These are phyloP conservation scores for Baccha elongata DNA, from an alignment of 2,888 invertebrate genomes.

Conservation along the genomic window DNA sequence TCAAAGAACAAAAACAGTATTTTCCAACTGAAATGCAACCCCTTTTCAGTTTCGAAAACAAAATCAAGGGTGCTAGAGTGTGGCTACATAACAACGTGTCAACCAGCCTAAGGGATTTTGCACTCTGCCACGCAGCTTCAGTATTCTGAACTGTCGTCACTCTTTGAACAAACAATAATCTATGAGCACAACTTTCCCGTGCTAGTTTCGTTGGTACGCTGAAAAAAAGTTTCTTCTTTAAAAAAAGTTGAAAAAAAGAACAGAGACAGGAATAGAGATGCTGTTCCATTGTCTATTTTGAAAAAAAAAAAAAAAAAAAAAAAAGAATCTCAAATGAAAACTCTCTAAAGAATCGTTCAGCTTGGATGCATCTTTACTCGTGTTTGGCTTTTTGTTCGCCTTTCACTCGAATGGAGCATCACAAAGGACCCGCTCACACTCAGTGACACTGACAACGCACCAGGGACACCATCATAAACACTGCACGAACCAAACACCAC, in stretches of 20 bases:
- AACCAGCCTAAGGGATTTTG: conserved; percentile 41
- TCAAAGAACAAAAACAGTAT: conserved; percentile 42
- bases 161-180: conserved; percentile 26
- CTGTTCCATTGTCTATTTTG: conserved; percentile 32
- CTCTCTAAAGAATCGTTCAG: conserved; percentile 69
- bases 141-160: conserved; percentile 3
- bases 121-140: conserved; percentile 12
- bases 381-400: conserved; percentile 77
- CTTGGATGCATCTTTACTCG: conserved; percentile 63
- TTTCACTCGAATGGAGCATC: conserved; percentile 81
- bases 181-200: conserved; percentile 43
- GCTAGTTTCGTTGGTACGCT: conserved; percentile 37
- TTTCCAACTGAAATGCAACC: conserved; percentile 28
- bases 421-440: conserved; percentile 75
- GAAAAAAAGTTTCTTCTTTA: conserved; percentile 46
- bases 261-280: conserved; percentile 3
- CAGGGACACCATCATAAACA: conserved; percentile 29
- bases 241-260: conserved; percentile 42
- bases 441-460: conserved; percentile 44
- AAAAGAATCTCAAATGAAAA: conserved; percentile 74
- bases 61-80: conserved; percentile 67
- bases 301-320: conserved; percentile 22
- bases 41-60: conserved; percentile 34
- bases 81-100: conserved; percentile 31
- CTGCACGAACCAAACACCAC: conserved; percentile 41